A percentile compares a stretch with the other conserved stretches of the same genome.
These are phyloP conservation scores for Umimayanthus chanpuru DNA, from an alignment of 92 coral and sea anemone genomes.

Conservation along the genomic window DNA sequence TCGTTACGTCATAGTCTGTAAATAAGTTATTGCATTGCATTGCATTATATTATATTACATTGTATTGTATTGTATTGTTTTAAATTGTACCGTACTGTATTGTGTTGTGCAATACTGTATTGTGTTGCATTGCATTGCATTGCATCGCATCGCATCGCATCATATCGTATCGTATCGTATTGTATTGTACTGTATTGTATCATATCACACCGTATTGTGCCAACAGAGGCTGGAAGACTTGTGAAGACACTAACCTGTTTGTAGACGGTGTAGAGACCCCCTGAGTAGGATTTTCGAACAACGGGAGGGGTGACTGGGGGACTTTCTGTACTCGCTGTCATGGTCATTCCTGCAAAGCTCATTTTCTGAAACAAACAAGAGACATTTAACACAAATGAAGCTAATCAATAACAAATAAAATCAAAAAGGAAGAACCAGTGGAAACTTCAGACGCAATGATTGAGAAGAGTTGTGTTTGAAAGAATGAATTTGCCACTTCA, in stretches of 20 bases:
- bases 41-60: not conserved
- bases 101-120: not conserved
- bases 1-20: too few relatives aligned
- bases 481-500: not conserved
- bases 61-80: not conserved
- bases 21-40: not conserved
- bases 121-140: not conserved
- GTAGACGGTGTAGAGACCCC: constrained; percentile 77
- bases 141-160: not conserved
- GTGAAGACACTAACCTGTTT: constrained; percentile 71
- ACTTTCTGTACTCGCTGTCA: constrained; percentile 63
- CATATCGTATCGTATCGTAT: too few relatives aligned
- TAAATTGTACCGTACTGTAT: not conserved
- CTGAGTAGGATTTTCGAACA: constrained; percentile 66
- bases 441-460: not conserved
- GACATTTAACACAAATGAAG: not conserved
- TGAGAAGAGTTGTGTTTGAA: not conserved
- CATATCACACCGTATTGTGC: too few relatives aligned
- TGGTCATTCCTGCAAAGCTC: constrained; percentile 72
- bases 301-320: constrained; percentile 85
- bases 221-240: too few relatives aligned
- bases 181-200: too few relatives aligned
- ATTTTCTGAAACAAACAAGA: constrained; percentile 67
- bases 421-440: not conserved
- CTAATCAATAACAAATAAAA: not conserved